Evolutionary conservation across 2,113 vertebrate species (phyloP).

Genomic region (Setophaga coronata): DNA sequence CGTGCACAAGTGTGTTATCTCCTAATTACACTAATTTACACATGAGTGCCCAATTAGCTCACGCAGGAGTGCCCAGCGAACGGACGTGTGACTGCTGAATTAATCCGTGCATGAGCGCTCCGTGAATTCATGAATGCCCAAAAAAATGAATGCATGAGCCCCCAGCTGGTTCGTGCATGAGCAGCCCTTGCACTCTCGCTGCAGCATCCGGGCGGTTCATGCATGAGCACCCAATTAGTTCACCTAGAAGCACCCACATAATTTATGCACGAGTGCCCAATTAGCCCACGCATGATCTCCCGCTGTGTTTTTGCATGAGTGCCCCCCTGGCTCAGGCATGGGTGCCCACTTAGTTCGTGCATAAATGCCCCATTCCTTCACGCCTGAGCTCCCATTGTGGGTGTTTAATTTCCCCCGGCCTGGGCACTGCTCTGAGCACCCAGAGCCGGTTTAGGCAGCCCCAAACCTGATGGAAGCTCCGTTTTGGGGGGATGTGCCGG

Average conservation of each 20-base stretch:
- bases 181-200: background rate
- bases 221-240: background rate
- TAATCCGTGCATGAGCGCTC: background rate
- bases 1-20: background rate
- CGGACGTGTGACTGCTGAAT: background rate
- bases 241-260: background rate
- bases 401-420: fast-evolving
- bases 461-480: background rate
- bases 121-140: background rate
- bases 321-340: background rate
- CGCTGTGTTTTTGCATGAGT: background rate
- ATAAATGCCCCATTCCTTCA: background rate
- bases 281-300: background rate
- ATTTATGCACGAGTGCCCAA: background rate
- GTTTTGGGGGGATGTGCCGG: fast-evolving
- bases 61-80: background rate
- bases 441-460: background rate
- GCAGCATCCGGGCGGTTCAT: background rate
- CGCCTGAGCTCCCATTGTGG: background rate
- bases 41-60: background rate
- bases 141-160: background rate
- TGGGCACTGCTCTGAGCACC: background rate
- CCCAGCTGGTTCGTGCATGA: background rate
- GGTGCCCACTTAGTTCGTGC: background rate
- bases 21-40: slow-evolving; percentile 22